Base-by-base conservation (phyloP, 2,888 invertebrate species). In the Nomada fabriciana region DNA sequence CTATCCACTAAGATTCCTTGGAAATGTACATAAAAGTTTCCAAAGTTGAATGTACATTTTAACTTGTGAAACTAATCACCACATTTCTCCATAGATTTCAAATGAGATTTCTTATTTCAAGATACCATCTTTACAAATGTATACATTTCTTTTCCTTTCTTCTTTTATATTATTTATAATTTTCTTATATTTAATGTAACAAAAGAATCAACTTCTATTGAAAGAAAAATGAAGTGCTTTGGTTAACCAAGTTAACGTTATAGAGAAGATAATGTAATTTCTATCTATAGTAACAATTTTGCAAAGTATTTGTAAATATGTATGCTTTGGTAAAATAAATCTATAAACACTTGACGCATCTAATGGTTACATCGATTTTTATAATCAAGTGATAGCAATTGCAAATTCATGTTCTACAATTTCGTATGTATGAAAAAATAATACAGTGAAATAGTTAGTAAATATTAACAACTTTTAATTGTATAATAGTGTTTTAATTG, bases 251-350 rank as follows among this genome's bases (percentile, higher is more conserved):
- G 64, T 84, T 61, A 65, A 79, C 61, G 55, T 82, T 65, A 70
- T 60, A 69, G 55, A 63, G 36, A 72, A 23, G 42, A 76, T 83
- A 73, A 81, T 86, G 78, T 87, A 85, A 86, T 86, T 85, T 88
- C 81, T 74, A 86, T 77, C 79, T 82, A 83, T 87, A 86, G 82
- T 86, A 85, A 86, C 74, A 88, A 86, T 91, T 91, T 90, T 91
- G 89, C 91, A 89, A 89, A 91, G 86, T 87, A 91, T 89, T 91
- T 91, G 92, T 91, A 91, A 92, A 92, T 92, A 92, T 92, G 88
- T 91, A 91, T 86, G 90, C 91, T 91, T 91, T 91, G 85, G 86
- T 89, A 89, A 90, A 89, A 91, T 91, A 91, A 90, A 87, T 87
- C 88, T 88, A 87, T 88, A 82, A 88, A 87, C 80, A 80, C 82